Conservation (phyloP, 2,113 vertebrate genomes). For the Plectropomus leopardus region DNA sequence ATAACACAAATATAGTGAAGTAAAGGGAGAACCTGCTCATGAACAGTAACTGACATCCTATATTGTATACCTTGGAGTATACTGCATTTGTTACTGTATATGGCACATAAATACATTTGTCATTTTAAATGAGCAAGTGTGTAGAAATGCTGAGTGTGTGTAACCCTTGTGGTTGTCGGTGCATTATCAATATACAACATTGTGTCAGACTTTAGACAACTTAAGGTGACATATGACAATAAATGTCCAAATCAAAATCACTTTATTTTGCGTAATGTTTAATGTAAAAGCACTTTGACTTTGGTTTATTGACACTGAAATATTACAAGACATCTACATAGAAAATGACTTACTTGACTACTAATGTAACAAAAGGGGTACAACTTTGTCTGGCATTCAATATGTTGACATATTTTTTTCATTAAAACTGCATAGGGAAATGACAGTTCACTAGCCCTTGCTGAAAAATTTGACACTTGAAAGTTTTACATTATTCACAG, state of each 20-base stretch:
- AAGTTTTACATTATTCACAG: background rate
- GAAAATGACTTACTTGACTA: too few relatives aligned
- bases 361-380: too few relatives aligned
- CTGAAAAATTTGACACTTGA: background rate
- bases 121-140: background rate
- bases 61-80: too few relatives aligned
- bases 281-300: background rate
- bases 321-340: conserved; percentile 1
- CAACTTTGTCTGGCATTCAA: too few relatives aligned
- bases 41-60: too few relatives aligned
- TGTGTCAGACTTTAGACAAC: background rate
- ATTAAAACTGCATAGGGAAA: background rate
- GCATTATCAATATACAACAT: background rate
- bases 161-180: background rate
- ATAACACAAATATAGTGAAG: too few relatives aligned
- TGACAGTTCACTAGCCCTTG: background rate
- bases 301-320: background rate
- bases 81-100: background rate
- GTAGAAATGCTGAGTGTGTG: background rate
- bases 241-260: conserved; percentile 2
- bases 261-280: conserved; percentile 26
- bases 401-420: too few relatives aligned
- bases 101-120: background rate
- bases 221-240: background rate
- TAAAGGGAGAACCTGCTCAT: too few relatives aligned